A percentile compares a stretch with the other conserved stretches of the same genome.
phyloP scores from a whole-genome alignment of 1,140 invertebrate species.

The Pissodes strobi region DNA sequence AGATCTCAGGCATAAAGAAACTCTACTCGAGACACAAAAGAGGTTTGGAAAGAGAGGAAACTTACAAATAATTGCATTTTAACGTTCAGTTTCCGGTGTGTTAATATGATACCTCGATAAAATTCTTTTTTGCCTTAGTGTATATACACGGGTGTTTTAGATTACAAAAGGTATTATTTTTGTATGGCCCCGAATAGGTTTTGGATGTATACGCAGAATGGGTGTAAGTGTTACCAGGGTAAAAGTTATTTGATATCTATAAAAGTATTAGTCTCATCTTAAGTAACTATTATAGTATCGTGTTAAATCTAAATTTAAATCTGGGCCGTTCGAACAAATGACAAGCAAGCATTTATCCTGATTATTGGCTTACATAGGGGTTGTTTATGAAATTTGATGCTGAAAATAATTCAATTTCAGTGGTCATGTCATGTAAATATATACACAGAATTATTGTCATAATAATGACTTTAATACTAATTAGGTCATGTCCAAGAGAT shows the following conservation, averaged over 20 bases:
- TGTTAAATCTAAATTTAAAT: slow-evolving; percentile 19
- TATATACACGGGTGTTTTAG: slow-evolving; percentile 28
- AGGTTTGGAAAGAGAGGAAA: slow-evolving; percentile 41
- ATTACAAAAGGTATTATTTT: slow-evolving; percentile 35
- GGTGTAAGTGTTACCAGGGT: slow-evolving; percentile 32
- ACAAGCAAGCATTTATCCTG: not conserved
- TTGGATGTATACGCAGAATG: slow-evolving; percentile 9
- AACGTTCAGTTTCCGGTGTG: slow-evolving; percentile 53
- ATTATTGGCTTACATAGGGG: too few relatives aligned
- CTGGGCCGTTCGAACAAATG: not conserved
- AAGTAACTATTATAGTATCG: slow-evolving; percentile 23
- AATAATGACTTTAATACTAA: too few relatives aligned
- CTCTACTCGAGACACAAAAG: slow-evolving; percentile 36
- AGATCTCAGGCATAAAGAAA: slow-evolving; percentile 45
- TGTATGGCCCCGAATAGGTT: slow-evolving; percentile 21
- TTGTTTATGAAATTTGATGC: too few relatives aligned
- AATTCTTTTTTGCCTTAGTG: slow-evolving; percentile 36
- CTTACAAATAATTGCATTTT: slow-evolving; percentile 54
- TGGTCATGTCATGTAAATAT: too few relatives aligned
- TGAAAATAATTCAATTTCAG: too few relatives aligned
- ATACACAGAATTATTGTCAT: too few relatives aligned
- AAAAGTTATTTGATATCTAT: slow-evolving; percentile 29
- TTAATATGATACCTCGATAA: slow-evolving; percentile 51
- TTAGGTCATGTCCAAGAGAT: too few relatives aligned
- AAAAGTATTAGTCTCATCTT: slow-evolving; percentile 19